phyloP scores from a whole-genome alignment of 2,888 invertebrate genomes.

The Entomobrya multifasciata region DNA sequence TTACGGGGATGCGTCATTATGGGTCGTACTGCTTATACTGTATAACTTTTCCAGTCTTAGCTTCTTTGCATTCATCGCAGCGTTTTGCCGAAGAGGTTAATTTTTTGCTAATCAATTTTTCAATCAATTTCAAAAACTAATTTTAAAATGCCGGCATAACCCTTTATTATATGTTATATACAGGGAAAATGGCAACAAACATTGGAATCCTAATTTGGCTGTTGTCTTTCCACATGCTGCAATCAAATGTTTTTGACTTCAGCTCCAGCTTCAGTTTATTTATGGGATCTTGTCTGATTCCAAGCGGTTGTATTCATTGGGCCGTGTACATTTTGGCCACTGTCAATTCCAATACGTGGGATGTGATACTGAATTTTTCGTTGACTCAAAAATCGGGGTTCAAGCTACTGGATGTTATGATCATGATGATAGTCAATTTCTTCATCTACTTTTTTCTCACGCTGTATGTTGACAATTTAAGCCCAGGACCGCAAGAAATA shows the following conservation, averaged over 20 bases:
- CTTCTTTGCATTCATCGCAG: slow-evolving; percentile 61
- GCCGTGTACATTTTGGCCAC: slow-evolving; percentile 47
- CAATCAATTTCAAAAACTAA: background rate
- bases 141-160: background rate
- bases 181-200: slow-evolving; percentile 64
- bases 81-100: slow-evolving; percentile 61
- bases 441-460: slow-evolving; percentile 62
- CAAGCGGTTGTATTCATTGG: slow-evolving; percentile 65
- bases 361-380: background rate
- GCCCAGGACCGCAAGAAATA: slow-evolving; percentile 60
- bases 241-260: slow-evolving; percentile 38
- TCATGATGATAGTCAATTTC: slow-evolving; percentile 54
- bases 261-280: slow-evolving; percentile 9
- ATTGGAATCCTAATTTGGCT: slow-evolving; percentile 62
- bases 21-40: slow-evolving; percentile 46
- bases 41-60: slow-evolving; percentile 44
- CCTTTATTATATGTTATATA: background rate
- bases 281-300: slow-evolving; percentile 54
- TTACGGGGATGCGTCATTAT: slow-evolving; percentile 40
- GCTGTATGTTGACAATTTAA: slow-evolving; percentile 62
- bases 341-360: slow-evolving; percentile 47
- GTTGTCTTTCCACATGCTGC: slow-evolving; percentile 55
- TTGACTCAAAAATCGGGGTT: slow-evolving; percentile 29
- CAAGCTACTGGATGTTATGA: slow-evolving; percentile 24
- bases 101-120: too few relatives aligned